Conservation (phyloP, 2,797 vertebrate genomes). For the Brotogeris chrysoptera region DNA sequence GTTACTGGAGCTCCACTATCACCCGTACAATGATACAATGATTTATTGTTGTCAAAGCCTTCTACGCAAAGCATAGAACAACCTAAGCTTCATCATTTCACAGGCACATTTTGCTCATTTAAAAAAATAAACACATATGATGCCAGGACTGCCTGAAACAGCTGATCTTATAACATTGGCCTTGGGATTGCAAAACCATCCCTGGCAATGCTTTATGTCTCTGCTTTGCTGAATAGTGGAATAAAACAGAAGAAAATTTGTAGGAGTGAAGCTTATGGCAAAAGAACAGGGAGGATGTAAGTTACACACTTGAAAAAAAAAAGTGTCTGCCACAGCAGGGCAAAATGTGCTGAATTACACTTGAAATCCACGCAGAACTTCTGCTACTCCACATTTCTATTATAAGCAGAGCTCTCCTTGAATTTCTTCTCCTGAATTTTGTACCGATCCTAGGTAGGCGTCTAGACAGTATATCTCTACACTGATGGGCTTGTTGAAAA, state of each 20-base stretch:
- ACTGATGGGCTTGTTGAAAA: background rate
- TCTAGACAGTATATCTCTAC: slow-evolving; percentile 9
- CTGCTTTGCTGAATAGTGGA: background rate
- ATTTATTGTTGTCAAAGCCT: slow-evolving; percentile 30
- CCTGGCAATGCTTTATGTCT: background rate
- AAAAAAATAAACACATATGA: background rate
- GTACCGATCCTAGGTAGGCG: background rate
- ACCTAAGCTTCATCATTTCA: background rate
- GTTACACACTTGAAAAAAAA: background rate
- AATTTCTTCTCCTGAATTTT: slow-evolving; percentile 24
- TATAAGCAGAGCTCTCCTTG: slow-evolving; percentile 3
- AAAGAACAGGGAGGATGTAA: background rate
- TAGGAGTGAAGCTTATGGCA: background rate
- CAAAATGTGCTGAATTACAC: slow-evolving; percentile 29
- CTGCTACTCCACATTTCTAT: slow-evolving; percentile 23
- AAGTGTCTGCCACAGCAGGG: slow-evolving; percentile 24
- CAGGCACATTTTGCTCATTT: background rate
- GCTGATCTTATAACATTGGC: background rate
- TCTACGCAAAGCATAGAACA: background rate
- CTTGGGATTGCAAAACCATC: background rate
- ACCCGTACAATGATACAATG: background rate
- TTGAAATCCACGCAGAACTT: slow-evolving; percentile 12
- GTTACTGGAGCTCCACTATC: background rate
- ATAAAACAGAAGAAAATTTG: background rate
- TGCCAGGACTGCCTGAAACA: background rate